These are phyloP conservation scores for Drosophila dunni DNA, from an alignment of 1,140 invertebrate genomes.

Conservation along the genomic window DNA sequence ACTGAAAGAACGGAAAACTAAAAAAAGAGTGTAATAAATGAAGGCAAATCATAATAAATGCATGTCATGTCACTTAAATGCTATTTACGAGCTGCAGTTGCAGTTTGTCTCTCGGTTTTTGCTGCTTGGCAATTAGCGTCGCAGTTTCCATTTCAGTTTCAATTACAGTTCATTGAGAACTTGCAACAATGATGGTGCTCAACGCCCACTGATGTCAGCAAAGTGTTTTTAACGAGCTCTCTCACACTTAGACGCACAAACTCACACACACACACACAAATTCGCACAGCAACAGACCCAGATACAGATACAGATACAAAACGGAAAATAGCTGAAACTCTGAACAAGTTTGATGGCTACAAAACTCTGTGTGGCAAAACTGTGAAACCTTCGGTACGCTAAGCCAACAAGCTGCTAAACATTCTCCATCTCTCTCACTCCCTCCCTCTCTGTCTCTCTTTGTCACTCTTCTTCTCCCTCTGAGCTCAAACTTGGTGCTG, in stretches of 20 bases:
- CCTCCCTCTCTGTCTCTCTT: background rate
- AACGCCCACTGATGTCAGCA: constrained; percentile 68
- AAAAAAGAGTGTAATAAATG: constrained; percentile 20
- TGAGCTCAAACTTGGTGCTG: constrained; percentile 6
- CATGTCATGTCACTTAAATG: constrained; percentile 72
- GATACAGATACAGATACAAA: constrained; percentile 16
- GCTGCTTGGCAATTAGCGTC: constrained; percentile 73
- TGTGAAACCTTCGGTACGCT: constrained; percentile 42
- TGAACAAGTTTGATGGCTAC: constrained; percentile 12
- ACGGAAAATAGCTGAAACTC: constrained; percentile 40
- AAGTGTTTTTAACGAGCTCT: constrained; percentile 79
- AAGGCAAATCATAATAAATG: constrained; percentile 75
- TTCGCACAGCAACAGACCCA: constrained; percentile 20
- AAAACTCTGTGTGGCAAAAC: background rate
- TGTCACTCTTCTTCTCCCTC: background rate
- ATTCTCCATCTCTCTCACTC: constrained; percentile 17
- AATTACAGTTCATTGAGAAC: constrained; percentile 80
- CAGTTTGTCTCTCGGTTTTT: constrained; percentile 21
- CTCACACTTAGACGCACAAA: constrained; percentile 34
- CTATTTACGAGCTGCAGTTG: constrained; percentile 48
- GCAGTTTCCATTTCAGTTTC: constrained; percentile 66
- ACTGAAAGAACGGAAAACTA: constrained; percentile 23
- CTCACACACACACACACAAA: background rate
- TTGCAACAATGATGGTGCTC: constrained; percentile 68
- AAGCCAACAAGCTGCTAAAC: constrained; percentile 77